A percentile compares a stretch with the other conserved stretches of the same genome.
phyloP scores from a whole-genome alignment of 1,140 invertebrate genomes.

The Sinonovacula constricta region DNA sequence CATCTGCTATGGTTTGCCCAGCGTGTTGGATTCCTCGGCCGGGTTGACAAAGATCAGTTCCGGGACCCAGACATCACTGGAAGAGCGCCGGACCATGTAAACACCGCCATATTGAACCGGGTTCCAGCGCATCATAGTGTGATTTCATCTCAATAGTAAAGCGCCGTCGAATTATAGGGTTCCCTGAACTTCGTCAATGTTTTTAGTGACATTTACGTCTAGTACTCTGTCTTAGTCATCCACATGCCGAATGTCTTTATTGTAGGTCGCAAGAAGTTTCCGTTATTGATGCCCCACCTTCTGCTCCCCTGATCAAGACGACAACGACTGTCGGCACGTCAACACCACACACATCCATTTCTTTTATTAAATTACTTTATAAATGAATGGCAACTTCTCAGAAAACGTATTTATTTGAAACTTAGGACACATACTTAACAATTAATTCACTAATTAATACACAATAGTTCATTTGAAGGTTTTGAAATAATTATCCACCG shows the following conservation, averaged over 20 bases:
- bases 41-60: background rate
- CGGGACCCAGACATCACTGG: conserved; percentile 5
- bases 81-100: background rate
- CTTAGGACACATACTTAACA: too few relatives aligned
- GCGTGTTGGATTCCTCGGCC: background rate
- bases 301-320: too few relatives aligned
- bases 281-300: too few relatives aligned
- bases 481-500: too few relatives aligned
- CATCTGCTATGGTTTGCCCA: background rate
- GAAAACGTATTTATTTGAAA: too few relatives aligned
- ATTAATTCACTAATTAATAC: too few relatives aligned
- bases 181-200: conserved; percentile 49
- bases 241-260: conserved; percentile 18
- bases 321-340: too few relatives aligned
- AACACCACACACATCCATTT: too few relatives aligned
- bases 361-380: too few relatives aligned
- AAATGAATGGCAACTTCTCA: too few relatives aligned
- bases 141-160: conserved; percentile 27
- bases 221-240: background rate
- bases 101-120: background rate
- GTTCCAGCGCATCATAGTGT: conserved; percentile 5
- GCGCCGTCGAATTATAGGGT: conserved; percentile 34
- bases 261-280: too few relatives aligned
- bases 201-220: conserved; percentile 13
- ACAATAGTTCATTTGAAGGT: too few relatives aligned